Conservation (phyloP, 2,113 vertebrate genomes). For the Laticauda laticaudata region DNA sequence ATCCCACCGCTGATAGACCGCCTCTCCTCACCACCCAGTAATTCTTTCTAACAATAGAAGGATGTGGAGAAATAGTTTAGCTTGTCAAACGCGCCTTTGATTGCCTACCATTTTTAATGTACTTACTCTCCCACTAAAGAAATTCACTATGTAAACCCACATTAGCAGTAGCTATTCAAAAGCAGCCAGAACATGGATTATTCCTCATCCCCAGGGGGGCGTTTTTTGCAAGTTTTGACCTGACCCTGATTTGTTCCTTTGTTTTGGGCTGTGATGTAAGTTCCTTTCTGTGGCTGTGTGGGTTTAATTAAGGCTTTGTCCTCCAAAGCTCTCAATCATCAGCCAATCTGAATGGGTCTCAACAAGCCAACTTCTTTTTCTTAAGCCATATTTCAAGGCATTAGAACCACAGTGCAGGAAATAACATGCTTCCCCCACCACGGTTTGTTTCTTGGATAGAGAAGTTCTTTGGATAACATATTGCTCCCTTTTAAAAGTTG, state of each 20-base stretch:
- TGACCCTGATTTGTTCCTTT: slow-evolving; percentile 37
- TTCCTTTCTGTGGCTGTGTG: slow-evolving; percentile 51
- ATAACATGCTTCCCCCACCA: rapidly evolving
- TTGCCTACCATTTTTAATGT: background rate
- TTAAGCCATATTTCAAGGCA: background rate
- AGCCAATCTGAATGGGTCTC: slow-evolving; percentile 68
- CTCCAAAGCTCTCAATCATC: slow-evolving; percentile 75
- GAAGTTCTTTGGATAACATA: background rate
- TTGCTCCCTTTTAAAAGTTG: background rate
- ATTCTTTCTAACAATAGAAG: background rate
- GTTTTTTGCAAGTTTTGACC: slow-evolving; percentile 3
- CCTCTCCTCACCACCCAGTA: background rate
- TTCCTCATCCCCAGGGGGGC: background rate
- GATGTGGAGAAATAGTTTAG: background rate
- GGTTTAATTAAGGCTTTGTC: slow-evolving; percentile 80
- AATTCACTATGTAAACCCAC: background rate
- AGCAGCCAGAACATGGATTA: background rate
- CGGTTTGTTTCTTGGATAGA: slow-evolving; percentile 18
- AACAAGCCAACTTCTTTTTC: slow-evolving; percentile 36
- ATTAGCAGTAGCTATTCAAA: background rate
- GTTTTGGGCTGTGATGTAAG: background rate
- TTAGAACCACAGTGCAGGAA: background rate
- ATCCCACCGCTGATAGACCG: no score
- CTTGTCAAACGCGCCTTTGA: background rate
- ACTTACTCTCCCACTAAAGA: background rate